These are phyloP conservation scores for Cettia cetti DNA, from an alignment of 2,113 vertebrate genomes.

Conservation along the genomic window DNA sequence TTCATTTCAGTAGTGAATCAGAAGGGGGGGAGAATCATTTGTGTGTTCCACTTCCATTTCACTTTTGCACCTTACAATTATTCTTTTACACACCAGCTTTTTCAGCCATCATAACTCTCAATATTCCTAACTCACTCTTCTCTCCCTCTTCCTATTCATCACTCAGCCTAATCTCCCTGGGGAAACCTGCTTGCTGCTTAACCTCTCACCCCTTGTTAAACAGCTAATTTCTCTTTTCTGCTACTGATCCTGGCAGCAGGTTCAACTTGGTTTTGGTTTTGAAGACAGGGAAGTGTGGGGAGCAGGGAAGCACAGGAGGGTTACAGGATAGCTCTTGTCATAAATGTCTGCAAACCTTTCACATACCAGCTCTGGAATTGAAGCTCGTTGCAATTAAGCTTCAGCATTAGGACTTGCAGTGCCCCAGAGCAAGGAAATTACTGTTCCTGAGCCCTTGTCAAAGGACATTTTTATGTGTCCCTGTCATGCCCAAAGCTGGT, in stretches of 20 bases:
- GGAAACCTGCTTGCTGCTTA: slow-evolving; percentile 60
- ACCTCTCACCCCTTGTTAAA: slow-evolving; percentile 75
- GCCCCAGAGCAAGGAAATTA: neutral
- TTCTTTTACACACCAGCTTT: neutral
- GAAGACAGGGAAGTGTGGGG: neutral
- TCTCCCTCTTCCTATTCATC: slow-evolving; percentile 50
- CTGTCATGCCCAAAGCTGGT: neutral
- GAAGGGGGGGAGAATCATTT: neutral
- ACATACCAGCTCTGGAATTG: neutral
- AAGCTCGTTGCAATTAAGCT: neutral
- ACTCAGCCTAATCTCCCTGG: slow-evolving; percentile 62
- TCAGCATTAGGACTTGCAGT: neutral
- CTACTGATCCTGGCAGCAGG: slow-evolving; percentile 55
- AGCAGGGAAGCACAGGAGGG: neutral
- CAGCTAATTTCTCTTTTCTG: slow-evolving; percentile 72
- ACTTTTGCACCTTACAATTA: neutral
- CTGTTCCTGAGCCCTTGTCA: neutral
- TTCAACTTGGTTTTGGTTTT: neutral
- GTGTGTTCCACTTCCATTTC: neutral
- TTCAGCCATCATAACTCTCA: neutral
- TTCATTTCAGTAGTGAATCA: neutral
- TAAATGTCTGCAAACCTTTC: neutral
- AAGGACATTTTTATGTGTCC: neutral
- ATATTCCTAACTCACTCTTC: neutral
- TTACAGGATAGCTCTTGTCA: neutral